Percentiles rank a stretch among this genome's conserved stretches.
These are phyloP conservation scores for Limnephilus marmoratus DNA, from an alignment of 2,888 invertebrate species.

Conservation along the genomic window DNA sequence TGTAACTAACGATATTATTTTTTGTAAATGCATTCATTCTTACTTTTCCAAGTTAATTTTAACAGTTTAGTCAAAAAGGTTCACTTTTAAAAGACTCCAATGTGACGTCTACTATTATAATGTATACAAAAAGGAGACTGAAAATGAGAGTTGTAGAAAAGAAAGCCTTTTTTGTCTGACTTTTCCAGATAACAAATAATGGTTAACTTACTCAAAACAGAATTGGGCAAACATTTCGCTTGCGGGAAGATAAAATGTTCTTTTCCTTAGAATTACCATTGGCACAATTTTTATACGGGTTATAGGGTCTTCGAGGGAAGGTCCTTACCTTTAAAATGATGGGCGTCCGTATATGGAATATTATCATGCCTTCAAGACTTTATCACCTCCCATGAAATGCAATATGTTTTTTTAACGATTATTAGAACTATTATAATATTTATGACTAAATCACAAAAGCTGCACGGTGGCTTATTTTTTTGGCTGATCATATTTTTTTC, in stretches of 20 bases:
- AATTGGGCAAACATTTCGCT: not conserved
- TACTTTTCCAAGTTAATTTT: not conserved
- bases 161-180: constrained; percentile 7
- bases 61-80: not conserved
- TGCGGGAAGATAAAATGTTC: not conserved
- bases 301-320: not conserved
- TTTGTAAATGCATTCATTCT: not conserved
- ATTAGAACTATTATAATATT: not conserved
- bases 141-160: not conserved
- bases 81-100: not conserved
- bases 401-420: not conserved
- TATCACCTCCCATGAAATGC: not conserved
- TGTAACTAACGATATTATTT: not conserved
- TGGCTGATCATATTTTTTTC: too few species aligned
- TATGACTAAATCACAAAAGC: not conserved
- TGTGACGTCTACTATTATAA: not conserved
- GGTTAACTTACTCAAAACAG: not conserved
- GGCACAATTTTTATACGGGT: not conserved
- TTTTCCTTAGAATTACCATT: not conserved
- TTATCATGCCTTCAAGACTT: not conserved
- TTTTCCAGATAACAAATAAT: constrained; percentile 26
- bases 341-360: not conserved
- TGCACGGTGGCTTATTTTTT: not conserved
- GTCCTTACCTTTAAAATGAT: not conserved
- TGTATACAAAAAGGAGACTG: not conserved